phyloP scores from a whole-genome alignment of 2,113 vertebrate species.

The Ctenomys sociabilis region DNA sequence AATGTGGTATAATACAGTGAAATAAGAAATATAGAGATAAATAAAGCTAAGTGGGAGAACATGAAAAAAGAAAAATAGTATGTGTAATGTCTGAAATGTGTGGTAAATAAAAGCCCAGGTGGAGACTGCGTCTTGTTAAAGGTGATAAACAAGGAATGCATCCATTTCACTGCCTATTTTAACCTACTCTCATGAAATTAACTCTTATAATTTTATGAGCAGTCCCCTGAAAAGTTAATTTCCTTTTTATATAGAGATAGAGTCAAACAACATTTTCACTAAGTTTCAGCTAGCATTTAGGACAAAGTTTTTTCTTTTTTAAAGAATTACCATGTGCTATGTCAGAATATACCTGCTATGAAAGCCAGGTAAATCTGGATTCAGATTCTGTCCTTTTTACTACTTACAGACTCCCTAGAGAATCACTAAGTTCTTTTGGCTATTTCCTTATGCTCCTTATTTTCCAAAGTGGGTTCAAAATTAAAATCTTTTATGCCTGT shows the following conservation, averaged over 20 bases:
- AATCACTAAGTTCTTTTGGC: background rate
- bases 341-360: background rate
- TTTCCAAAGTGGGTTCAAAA: background rate
- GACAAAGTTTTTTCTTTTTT: conserved; percentile 36
- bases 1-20: background rate
- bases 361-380: background rate
- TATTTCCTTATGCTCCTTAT: background rate
- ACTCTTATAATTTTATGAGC: background rate
- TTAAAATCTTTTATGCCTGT: background rate
- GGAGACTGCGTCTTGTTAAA: background rate
- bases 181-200: conserved; percentile 15
- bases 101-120: background rate
- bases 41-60: background rate
- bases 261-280: background rate
- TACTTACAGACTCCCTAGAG: background rate
- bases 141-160: background rate
- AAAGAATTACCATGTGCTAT: background rate
- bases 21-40: background rate
- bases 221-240: background rate
- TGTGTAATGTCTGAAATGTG: background rate
- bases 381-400: background rate
- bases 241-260: conserved; percentile 18
- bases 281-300: background rate
- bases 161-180: conserved; percentile 11
- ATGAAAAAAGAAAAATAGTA: background rate